phyloP scores from a whole-genome alignment of 2,888 invertebrate species.

The Agrochola litura region DNA sequence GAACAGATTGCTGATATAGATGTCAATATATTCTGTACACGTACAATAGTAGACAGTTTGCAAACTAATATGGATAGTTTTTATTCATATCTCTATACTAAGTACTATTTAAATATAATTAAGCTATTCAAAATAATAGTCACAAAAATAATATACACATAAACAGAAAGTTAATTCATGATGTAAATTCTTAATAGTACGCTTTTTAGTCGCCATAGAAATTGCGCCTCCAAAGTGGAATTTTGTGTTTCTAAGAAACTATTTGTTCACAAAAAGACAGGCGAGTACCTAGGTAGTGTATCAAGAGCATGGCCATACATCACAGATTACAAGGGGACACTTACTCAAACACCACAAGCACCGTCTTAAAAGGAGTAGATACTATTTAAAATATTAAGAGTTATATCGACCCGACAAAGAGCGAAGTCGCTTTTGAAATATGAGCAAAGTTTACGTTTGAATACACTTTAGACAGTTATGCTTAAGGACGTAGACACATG shows the following conservation, averaged over 20 bases:
- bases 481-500: constrained; percentile 38
- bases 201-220: constrained; percentile 17
- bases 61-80: too few species aligned
- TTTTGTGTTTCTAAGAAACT: constrained; percentile 55
- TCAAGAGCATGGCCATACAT: constrained; percentile 70
- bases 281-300: constrained; percentile 62
- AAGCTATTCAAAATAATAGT: background rate
- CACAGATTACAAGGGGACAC: constrained; percentile 74
- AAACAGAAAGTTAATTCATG: background rate
- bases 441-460: constrained; percentile 60
- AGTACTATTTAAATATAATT: background rate
- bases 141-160: background rate
- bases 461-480: constrained; percentile 49
- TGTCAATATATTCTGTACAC: constrained; percentile 4
- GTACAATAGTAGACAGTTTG: background rate
- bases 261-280: constrained; percentile 51
- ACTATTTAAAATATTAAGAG: constrained; percentile 69
- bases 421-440: constrained; percentile 65
- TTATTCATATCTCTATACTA: background rate
- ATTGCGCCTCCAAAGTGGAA: constrained; percentile 41
- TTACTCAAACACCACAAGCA: constrained; percentile 73
- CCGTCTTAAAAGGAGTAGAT: constrained; percentile 69
- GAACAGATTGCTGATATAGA: constrained; percentile 8
- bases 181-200: constrained; percentile 6
- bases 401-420: constrained; percentile 62